These are phyloP conservation scores for Acropora yongei DNA, from an alignment of 64 coral and sea anemone species.

Conservation along the genomic window DNA sequence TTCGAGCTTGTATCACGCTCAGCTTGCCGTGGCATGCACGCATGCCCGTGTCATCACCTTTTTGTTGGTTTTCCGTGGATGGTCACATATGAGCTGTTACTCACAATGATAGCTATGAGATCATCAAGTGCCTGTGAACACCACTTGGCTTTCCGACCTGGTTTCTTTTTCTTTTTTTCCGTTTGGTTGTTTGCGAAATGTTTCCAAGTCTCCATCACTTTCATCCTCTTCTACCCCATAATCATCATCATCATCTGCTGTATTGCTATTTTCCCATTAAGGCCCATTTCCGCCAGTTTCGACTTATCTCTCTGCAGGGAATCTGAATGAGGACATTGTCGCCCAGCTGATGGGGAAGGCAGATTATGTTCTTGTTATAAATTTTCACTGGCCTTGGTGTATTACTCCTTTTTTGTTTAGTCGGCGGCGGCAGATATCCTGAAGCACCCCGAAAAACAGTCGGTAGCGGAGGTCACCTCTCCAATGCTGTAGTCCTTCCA, in stretches of 20 bases:
- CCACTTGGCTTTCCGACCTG: constrained; percentile 46
- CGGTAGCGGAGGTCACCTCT: too few relatives aligned
- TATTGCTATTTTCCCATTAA: background rate
- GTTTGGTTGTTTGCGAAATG: constrained; percentile 19
- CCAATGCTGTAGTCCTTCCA: too few relatives aligned
- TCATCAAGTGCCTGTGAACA: constrained; percentile 47
- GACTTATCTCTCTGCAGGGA: background rate
- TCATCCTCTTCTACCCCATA: constrained; percentile 24
- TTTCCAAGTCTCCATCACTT: constrained; percentile 34
- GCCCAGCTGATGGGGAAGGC: constrained; percentile 7
- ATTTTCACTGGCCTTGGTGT: background rate
- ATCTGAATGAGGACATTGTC: background rate
- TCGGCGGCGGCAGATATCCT: background rate
- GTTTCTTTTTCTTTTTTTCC: constrained; percentile 31
- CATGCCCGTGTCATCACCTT: too few relatives aligned
- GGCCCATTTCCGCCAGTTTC: constrained; percentile 4
- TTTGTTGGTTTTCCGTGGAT: too few relatives aligned
- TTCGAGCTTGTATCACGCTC: constrained; percentile 27
- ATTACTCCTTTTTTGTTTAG: background rate
- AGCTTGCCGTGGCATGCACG: too few relatives aligned
- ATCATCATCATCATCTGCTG: background rate
- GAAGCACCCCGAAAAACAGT: background rate
- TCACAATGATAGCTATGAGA: constrained; percentile 28
- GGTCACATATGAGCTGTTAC: constrained; percentile 9
- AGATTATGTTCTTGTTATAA: constrained; percentile 2